A percentile compares a stretch with the other conserved stretches of the same genome.
Evolutionary conservation across 2,113 vertebrate genomes (phyloP).

Genomic region (Bambusicola thoracicus): DNA sequence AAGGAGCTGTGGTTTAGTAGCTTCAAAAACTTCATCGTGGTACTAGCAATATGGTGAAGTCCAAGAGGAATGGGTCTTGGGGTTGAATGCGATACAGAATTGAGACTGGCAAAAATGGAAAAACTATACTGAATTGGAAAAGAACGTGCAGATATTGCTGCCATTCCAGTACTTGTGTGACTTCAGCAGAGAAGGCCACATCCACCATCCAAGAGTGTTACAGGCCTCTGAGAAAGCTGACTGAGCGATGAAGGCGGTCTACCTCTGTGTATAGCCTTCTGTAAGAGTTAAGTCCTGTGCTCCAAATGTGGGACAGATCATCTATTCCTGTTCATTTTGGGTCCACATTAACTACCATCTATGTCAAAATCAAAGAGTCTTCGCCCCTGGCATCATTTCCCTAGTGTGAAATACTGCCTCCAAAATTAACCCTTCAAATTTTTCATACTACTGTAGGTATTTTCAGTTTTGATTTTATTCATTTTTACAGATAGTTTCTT

Average conservation of each 20-base stretch:
- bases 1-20: not conserved
- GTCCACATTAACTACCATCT: not conserved
- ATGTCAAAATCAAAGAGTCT: not conserved
- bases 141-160: not conserved
- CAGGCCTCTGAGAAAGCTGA: not conserved
- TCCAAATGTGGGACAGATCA: not conserved
- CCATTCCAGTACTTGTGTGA: accelerated
- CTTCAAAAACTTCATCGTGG: not conserved
- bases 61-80: not conserved
- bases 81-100: accelerated
- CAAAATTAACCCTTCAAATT: not conserved
- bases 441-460: not conserved
- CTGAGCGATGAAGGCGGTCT: accelerated
- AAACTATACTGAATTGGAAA: not conserved
- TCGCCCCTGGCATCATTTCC: not conserved
- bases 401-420: not conserved
- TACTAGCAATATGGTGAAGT: not conserved
- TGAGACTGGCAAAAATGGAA: not conserved
- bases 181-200: not conserved
- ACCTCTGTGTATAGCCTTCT: not conserved
- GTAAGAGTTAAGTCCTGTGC: not conserved
- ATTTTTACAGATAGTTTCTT: not conserved
- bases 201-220: not conserved
- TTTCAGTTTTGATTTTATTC: not conserved
- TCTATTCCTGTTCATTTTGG: not conserved